Conservation (phyloP, 2,113 vertebrate species). For the Lutjanus erythropterus region DNA sequence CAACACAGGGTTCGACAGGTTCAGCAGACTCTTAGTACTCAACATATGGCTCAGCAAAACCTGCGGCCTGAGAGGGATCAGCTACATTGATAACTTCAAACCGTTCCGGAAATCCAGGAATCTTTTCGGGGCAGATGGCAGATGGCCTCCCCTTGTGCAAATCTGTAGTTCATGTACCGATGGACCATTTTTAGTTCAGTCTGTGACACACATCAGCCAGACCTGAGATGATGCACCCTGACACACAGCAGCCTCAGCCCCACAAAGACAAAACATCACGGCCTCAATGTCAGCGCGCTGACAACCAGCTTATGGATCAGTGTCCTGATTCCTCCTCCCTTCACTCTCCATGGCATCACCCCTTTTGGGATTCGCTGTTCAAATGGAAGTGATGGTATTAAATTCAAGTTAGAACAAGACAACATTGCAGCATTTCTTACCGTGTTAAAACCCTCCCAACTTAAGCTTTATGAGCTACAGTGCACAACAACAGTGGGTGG, state of each 20-base stretch:
- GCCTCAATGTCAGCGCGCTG: not conserved
- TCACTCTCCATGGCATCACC: not conserved
- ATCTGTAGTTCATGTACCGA: not conserved
- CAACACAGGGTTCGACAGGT: not conserved
- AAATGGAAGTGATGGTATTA: not conserved
- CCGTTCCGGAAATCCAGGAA: not conserved
- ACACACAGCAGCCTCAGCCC: slow-evolving; percentile 2
- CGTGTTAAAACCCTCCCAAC: too few species aligned
- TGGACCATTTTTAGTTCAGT: not conserved
- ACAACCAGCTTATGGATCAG: slow-evolving; percentile 14
- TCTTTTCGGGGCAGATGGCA: not conserved
- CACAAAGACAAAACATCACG: slow-evolving; percentile 22
- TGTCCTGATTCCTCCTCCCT: not conserved
- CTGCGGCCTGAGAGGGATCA: not conserved
- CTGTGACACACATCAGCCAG: not conserved
- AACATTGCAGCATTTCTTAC: not conserved
- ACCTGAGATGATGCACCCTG: not conserved
- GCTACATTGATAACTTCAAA: not conserved
- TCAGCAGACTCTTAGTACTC: not conserved
- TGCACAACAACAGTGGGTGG: not conserved
- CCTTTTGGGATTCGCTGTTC: not conserved
- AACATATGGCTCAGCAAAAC: not conserved
- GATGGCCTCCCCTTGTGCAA: not conserved
- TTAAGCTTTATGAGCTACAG: not conserved
- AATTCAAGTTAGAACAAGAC: not conserved